These are phyloP conservation scores for Lepilemur ruficaudatus DNA, from an alignment of 2,797 vertebrate species.

Conservation along the genomic window DNA sequence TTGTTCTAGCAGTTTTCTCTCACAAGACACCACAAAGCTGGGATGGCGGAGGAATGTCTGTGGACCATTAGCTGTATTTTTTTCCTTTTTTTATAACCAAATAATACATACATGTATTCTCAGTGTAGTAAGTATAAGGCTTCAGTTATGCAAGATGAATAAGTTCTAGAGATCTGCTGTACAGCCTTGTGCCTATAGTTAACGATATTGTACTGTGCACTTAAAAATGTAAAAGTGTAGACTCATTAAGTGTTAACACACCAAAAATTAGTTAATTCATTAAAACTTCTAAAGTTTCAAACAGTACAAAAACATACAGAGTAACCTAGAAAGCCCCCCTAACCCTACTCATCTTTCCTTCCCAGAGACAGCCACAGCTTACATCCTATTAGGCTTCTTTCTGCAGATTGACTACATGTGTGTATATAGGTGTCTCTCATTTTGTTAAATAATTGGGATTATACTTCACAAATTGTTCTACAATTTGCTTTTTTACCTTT, in stretches of 20 bases:
- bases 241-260: background rate
- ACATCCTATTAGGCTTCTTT: background rate
- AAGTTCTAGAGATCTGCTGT: background rate
- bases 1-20: background rate
- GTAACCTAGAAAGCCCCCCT: background rate
- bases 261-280: background rate
- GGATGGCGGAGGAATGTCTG: background rate
- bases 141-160: background rate
- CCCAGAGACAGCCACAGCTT: background rate
- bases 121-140: background rate
- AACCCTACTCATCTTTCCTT: background rate
- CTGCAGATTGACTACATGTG: background rate
- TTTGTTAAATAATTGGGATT: background rate
- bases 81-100: background rate
- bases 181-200: background rate
- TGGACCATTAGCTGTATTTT: background rate
- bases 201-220: background rate
- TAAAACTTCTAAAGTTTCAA: background rate
- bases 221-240: background rate
- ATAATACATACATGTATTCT: background rate
- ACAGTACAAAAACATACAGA: background rate
- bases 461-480: background rate
- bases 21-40: background rate
- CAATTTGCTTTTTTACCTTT: background rate
- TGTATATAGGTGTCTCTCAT: background rate